Evolutionary conservation across 2,797 vertebrate species (phyloP).

Genomic region (Macropus fuliginosus): DNA sequence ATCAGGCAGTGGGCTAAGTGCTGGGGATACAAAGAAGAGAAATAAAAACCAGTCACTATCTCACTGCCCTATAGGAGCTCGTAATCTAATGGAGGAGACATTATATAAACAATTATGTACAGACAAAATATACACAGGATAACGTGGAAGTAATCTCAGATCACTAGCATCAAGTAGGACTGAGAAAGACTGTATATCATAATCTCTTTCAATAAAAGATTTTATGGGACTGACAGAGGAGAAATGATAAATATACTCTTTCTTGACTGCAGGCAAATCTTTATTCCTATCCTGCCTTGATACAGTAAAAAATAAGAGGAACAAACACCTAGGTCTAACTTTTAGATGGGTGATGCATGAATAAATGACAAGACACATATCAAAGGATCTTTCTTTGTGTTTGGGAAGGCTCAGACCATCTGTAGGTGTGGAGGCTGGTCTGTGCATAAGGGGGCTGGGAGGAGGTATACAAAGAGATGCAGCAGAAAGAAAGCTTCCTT

Average conservation of each 20-base stretch:
- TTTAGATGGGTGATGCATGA: slow-evolving; percentile 49
- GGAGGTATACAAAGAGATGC: neutral
- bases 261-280: slow-evolving; percentile 37
- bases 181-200: neutral
- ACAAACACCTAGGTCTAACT: slow-evolving; percentile 32
- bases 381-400: neutral
- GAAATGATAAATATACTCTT: slow-evolving; percentile 34
- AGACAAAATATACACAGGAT: neutral
- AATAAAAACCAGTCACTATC: neutral
- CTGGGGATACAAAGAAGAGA: neutral
- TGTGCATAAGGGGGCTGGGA: neutral
- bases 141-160: neutral
- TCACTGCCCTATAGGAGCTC: neutral
- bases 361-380: neutral
- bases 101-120: neutral
- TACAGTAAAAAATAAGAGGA: slow-evolving; percentile 65
- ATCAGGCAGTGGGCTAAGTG: neutral
- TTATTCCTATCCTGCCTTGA: slow-evolving; percentile 51
- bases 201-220: slow-evolving; percentile 48
- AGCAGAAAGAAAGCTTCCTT: neutral
- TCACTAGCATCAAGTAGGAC: neutral
- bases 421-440: neutral
- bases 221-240: neutral
- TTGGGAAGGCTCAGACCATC: neutral
- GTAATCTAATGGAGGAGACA: neutral